phyloP scores from a whole-genome alignment of 2,888 invertebrate genomes.

The Apamea epomidion region DNA sequence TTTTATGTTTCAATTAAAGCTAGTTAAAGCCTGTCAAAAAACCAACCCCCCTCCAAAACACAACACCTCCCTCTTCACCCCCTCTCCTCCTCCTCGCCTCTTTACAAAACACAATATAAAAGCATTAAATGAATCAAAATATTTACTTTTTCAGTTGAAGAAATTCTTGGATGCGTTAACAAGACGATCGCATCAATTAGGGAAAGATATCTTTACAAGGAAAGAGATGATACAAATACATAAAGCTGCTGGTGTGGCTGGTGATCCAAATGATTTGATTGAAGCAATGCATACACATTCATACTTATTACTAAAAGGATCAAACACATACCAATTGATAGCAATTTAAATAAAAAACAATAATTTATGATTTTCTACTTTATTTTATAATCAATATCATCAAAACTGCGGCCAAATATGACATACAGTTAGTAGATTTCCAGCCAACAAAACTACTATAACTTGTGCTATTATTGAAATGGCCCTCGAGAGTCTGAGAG shows the following conservation, averaged over 20 bases:
- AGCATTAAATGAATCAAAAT: not conserved
- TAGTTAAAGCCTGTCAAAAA: not conserved
- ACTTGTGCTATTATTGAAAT: slow-evolving; percentile 13
- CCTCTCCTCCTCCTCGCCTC: no score
- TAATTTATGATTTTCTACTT: slow-evolving; percentile 1
- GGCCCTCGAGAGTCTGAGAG: not conserved
- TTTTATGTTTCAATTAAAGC: not conserved
- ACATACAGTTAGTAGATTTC: slow-evolving; percentile 31
- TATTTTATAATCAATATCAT: slow-evolving; percentile 31
- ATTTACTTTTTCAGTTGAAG: slow-evolving; percentile 90
- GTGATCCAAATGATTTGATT: slow-evolving; percentile 93
- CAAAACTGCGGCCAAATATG: slow-evolving; percentile 37
- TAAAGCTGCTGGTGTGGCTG: slow-evolving; percentile 91
- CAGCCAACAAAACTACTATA: slow-evolving; percentile 15
- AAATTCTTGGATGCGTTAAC: slow-evolving; percentile 93
- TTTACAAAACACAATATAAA: not conserved
- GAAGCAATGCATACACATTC: slow-evolving; percentile 96
- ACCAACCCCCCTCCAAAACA: no score
- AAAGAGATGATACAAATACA: slow-evolving; percentile 95
- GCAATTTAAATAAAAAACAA: slow-evolving; percentile 72
- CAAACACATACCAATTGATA: slow-evolving; percentile 92
- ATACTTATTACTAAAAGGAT: slow-evolving; percentile 95
- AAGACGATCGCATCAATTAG: slow-evolving; percentile 91
- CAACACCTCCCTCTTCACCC: no score
- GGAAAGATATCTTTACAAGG: slow-evolving; percentile 93